A percentile compares a stretch with the other conserved stretches of the same genome.
These are phyloP conservation scores for Acropora yongei DNA, from an alignment of 64 coral and sea anemone species.

Conservation along the genomic window DNA sequence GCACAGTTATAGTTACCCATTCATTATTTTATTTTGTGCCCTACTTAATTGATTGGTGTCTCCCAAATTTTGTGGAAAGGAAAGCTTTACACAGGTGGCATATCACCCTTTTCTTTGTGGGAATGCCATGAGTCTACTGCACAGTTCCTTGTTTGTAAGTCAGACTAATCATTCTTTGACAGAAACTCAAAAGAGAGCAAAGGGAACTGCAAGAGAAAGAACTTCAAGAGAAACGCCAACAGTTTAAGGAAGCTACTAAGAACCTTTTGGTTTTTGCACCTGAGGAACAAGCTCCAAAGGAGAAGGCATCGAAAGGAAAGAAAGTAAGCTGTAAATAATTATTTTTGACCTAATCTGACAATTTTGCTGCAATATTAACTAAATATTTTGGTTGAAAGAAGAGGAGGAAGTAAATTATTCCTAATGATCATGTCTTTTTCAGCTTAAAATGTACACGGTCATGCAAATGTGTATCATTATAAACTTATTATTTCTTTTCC, in stretches of 20 bases:
- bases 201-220: slow-evolving; percentile 63
- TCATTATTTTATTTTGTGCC: no score
- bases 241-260: slow-evolving; percentile 70
- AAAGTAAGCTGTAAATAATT: slow-evolving; percentile 44
- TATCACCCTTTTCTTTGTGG: no score
- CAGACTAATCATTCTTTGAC: background rate
- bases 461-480: no score
- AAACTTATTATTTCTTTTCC: no score
- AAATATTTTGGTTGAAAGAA: no score
- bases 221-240: slow-evolving; percentile 66
- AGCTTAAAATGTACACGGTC: no score
- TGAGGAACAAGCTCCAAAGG: slow-evolving; percentile 36
- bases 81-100: no score
- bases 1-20: no score
- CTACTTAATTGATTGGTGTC: no score
- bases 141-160: background rate
- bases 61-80: no score
- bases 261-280: slow-evolving; percentile 61
- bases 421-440: no score
- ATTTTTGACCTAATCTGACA: background rate
- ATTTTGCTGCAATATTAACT: background rate
- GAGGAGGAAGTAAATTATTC: no score
- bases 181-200: slow-evolving; percentile 52
- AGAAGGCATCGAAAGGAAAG: slow-evolving; percentile 50
- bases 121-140: background rate